A percentile compares a stretch with the other conserved stretches of the same genome.
Conservation (phyloP, 2,113 vertebrate genomes). For the Silurus asotus region DNA sequence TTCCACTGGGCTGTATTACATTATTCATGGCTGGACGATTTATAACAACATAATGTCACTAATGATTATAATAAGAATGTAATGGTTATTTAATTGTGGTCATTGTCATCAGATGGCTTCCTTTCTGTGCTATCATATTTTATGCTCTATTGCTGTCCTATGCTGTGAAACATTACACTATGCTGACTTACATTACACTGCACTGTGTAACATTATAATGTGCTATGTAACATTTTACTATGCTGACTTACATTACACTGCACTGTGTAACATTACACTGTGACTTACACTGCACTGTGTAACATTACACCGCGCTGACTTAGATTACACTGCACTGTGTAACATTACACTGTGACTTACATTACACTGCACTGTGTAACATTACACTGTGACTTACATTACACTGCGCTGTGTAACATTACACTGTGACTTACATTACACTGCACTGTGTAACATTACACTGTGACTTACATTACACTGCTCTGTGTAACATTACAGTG, state of each 20-base stretch:
- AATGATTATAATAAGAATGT: background rate
- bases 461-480: background rate
- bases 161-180: background rate
- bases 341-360: background rate
- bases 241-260: background rate
- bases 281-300: background rate
- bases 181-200: background rate
- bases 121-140: background rate
- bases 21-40: background rate
- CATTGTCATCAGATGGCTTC: background rate
- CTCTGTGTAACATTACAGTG: background rate
- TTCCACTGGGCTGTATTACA: background rate
- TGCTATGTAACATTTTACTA: background rate
- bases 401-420: background rate
- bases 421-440: background rate
- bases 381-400: background rate
- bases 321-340: background rate
- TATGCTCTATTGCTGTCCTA: too few species aligned
- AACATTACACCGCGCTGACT: background rate
- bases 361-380: background rate
- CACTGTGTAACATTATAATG: background rate
- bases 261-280: background rate
- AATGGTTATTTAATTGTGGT: background rate
- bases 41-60: background rate
- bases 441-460: background rate